These are phyloP conservation scores for Peromyscus californicus DNA, from an alignment of 2,113 vertebrate species.

Conservation along the genomic window DNA sequence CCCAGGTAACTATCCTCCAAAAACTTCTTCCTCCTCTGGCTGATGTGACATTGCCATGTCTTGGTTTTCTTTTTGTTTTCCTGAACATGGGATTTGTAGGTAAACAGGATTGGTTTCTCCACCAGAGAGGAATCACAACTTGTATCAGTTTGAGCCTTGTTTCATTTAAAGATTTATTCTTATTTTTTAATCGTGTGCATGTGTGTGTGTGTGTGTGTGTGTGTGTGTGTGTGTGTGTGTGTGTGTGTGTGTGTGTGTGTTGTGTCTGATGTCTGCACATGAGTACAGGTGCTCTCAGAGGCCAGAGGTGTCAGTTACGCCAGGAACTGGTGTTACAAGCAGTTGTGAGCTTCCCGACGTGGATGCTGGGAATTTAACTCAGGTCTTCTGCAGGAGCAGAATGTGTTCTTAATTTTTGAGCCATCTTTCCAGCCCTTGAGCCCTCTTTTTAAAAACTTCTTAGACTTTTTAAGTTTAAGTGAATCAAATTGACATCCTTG, in stretches of 20 bases:
- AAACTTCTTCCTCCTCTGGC: not conserved
- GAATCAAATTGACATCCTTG: not conserved
- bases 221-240: not conserved
- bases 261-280: not conserved
- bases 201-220: too few relatives aligned
- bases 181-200: not conserved
- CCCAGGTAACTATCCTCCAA: not conserved
- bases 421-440: too few relatives aligned
- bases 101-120: not conserved
- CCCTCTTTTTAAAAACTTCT: not conserved
- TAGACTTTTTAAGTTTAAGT: conserved; percentile 27
- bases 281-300: not conserved
- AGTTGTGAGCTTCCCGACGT: not conserved
- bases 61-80: not conserved
- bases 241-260: not conserved
- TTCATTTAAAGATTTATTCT: not conserved
- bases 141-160: not conserved
- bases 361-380: too few relatives aligned
- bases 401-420: too few relatives aligned
- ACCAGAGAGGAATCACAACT: not conserved
- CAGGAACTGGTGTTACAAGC: not conserved
- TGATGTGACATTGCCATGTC: not conserved
- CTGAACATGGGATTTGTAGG: not conserved
- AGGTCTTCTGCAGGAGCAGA: too few relatives aligned
- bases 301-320: not conserved